A percentile compares a stretch with the other conserved stretches of the same genome.
phyloP scores from a whole-genome alignment of 1,140 invertebrate species.

The Polyergus mexicanus region DNA sequence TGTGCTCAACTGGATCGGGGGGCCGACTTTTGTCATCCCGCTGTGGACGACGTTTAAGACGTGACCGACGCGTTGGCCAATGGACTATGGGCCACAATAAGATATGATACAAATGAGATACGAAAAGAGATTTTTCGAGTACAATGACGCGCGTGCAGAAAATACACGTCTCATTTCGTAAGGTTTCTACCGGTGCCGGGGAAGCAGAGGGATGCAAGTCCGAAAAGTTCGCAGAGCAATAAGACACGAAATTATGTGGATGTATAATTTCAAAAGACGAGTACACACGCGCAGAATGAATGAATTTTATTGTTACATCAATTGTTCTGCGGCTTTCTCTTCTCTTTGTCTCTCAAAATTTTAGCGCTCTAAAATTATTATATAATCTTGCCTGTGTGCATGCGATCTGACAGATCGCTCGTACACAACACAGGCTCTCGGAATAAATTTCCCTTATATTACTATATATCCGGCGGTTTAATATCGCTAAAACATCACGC shows the following conservation, averaged over 20 bases:
- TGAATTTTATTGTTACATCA: slow-evolving; percentile 7
- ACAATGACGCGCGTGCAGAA: slow-evolving; percentile 23
- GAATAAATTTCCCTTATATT: slow-evolving; percentile 17
- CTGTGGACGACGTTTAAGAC: slow-evolving; percentile 38
- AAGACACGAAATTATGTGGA: background rate
- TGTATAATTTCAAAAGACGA: background rate
- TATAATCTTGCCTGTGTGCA: background rate
- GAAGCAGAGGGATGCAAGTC: background rate
- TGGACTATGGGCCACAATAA: slow-evolving; percentile 23
- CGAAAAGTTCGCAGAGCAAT: background rate
- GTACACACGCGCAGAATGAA: no score
- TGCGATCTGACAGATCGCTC: background rate
- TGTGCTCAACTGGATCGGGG: slow-evolving; percentile 62
- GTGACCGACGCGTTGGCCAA: slow-evolving; percentile 29
- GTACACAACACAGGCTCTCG: background rate
- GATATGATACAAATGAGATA: slow-evolving; percentile 24
- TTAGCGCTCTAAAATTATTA: slow-evolving; percentile 16
- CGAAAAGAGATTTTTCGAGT: slow-evolving; percentile 38
- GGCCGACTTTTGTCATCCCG: slow-evolving; percentile 68
- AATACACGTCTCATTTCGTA: slow-evolving; percentile 17
- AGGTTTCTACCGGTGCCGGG: background rate
- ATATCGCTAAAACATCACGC: slow-evolving; percentile 52
- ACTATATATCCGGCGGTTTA: slow-evolving; percentile 12
- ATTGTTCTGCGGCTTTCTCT: slow-evolving; percentile 32
- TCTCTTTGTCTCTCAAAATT: slow-evolving; percentile 14